Evolutionary conservation across 2,113 vertebrate genomes (phyloP).

Genomic region (Astur gentilis): DNA sequence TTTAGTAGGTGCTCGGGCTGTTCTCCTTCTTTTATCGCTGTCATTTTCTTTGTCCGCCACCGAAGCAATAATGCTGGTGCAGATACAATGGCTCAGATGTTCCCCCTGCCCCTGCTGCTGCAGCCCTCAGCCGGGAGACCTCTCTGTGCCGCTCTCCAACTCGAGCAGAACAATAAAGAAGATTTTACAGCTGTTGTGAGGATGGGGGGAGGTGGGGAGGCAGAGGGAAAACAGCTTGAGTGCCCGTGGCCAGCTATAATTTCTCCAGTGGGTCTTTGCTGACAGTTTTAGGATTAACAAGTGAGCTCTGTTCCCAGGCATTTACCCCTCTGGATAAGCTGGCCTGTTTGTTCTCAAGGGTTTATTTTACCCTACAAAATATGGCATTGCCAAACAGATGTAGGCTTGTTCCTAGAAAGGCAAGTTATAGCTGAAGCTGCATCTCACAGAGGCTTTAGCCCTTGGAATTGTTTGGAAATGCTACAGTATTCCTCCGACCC

Average conservation of each 20-base stretch:
- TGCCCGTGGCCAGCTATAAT: conserved; percentile 60
- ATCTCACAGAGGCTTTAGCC: conserved; percentile 47
- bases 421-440: conserved; percentile 44
- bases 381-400: conserved; percentile 72
- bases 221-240: conserved; percentile 53
- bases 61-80: not conserved
- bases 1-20: conserved; percentile 6
- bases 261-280: conserved; percentile 51
- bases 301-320: conserved; percentile 58
- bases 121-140: not conserved
- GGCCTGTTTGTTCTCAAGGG: conserved; percentile 68
- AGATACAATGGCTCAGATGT: conserved; percentile 43
- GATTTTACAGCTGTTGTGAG: conserved; percentile 60
- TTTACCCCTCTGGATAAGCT: conserved; percentile 58
- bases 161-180: conserved; percentile 47
- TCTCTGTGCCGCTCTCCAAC: not conserved
- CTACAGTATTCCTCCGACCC: conserved; percentile 42
- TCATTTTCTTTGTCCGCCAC: conserved; percentile 29
- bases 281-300: conserved; percentile 69
- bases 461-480: conserved; percentile 50
- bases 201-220: not conserved
- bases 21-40: not conserved
- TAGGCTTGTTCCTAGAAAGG: conserved; percentile 75
- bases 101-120: conserved; percentile 3
- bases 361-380: conserved; percentile 74